Base-by-base conservation (phyloP, 2,797 vertebrate genomes). In the Cyprinella venusta region DNA sequence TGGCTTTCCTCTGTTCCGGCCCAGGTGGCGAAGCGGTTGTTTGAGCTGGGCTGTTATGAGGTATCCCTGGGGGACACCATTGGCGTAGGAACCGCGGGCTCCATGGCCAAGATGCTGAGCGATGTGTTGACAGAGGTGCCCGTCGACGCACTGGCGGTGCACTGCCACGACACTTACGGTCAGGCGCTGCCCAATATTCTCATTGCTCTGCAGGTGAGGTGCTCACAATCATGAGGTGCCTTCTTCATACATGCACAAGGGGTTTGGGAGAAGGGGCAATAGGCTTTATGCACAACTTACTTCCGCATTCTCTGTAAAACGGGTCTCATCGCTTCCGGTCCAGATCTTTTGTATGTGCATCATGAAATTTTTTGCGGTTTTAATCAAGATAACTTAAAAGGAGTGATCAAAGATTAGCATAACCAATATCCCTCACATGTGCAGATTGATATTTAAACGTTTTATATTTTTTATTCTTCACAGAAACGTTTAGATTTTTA, bases 131-230 rank as follows among this genome's bases (percentile, higher is more conserved):
- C 95, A 85, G 97, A 97, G 91, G 93, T 99, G 67, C 97, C 98
- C 42, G 42, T 91, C 74, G 88, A 84, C 2, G 95, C 95, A 38
- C 91, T 98, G 36, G 97, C 97, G 2, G 96, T 98, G 89, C 97
- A 99, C 91, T 98, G 97, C 89, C 97, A 98, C 69, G 97, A 99
- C 92, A 99, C 98, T 0, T 98, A 98, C 0, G 98, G 98, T 18
- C 98, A 99, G 90, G 98, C 97, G 0, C 93, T 99, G 82, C 96
- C 97, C 87, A 99, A 98, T 90, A 97, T 98, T 86, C 95, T 98
- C 56, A 97, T 94, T 45, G 98, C 98, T 69, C 92, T 99, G 85
- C 96, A 98, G 96, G 97, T 98, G 96, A 94, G 69, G 26, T 8
- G 71, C 52, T 16, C 71, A 45, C n/a, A 65, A 24, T 33, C 24